Evolutionary conservation across 2,888 invertebrate species (phyloP).

Genomic region (Caenorhabditis angaria): DNA sequence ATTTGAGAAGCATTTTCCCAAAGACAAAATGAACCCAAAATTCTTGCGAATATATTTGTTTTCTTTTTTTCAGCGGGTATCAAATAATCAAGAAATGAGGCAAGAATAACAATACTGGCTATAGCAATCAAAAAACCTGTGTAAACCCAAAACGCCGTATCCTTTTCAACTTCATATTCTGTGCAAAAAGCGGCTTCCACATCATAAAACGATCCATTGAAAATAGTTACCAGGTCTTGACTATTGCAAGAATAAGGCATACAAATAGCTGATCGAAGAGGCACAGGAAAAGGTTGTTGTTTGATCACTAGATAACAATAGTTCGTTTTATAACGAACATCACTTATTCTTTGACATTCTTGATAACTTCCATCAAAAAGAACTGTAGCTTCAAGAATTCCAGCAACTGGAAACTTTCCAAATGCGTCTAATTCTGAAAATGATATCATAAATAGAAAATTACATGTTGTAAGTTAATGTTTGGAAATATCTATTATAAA

Average conservation of each 20-base stretch:
- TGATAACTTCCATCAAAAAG: slow-evolving; percentile 36
- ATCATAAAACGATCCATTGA: too few relatives aligned
- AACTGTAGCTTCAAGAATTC: slow-evolving; percentile 21
- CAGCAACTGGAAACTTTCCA: slow-evolving; percentile 18
- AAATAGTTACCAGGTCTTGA: neutral
- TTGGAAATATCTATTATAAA: too few relatives aligned
- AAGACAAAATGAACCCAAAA: slow-evolving; percentile 37
- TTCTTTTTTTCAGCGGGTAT: neutral
- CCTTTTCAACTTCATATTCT: slow-evolving; percentile 23
- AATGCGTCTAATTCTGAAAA: slow-evolving; percentile 26
- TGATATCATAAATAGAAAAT: neutral
- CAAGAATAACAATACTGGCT: slow-evolving; percentile 15
- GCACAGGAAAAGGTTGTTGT: too few relatives aligned
- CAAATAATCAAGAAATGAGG: slow-evolving; percentile 22
- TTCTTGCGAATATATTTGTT: slow-evolving; percentile 5
- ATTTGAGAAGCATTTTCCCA: slow-evolving; percentile 40
- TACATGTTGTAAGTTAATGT: too few relatives aligned
- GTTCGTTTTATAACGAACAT: slow-evolving; percentile 26
- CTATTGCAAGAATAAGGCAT: too few relatives aligned
- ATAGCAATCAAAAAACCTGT: slow-evolving; percentile 23
- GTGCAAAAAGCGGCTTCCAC: slow-evolving; percentile 22
- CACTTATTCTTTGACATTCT: slow-evolving; percentile 30
- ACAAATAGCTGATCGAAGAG: too few relatives aligned
- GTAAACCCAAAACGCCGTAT: slow-evolving; percentile 33
- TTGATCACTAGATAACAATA: slow-evolving; percentile 35